Base-by-base conservation (phyloP, 2,113 vertebrate species). In the Neolamprologus toae region DNA sequence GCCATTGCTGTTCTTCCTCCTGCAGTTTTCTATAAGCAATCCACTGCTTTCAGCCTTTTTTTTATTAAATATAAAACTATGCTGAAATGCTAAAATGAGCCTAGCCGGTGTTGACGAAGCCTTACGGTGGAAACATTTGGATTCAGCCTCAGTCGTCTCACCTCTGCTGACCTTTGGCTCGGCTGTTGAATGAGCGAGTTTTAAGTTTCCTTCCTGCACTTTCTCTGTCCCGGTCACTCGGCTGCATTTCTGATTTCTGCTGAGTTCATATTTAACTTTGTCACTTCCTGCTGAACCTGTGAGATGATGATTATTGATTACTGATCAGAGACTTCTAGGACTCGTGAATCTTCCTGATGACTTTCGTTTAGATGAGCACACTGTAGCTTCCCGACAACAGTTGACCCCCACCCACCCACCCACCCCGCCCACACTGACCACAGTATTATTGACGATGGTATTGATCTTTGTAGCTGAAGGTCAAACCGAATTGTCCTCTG, bases 251-350 rank as follows among this genome's bases (percentile, higher is more conserved):
- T 26, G 31, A 45, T 23, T 55, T 84, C 17, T 61, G 55, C 54
- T 23, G n/a, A 73, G 40, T 78, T 84, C 3, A n/a, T 83, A 16
- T 80, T 86, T 17, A 49, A 49, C 55, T 42, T 45, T 45, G 37
- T 21, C 9, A 28, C 35, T 26, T 90, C 23, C 55, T 57, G 51
- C 57, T 84, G 84, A 80, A 16, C 13, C 16, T 45, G 51, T 40
- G 47, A 80, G 55, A 80, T 31, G 54, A 80, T 40, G 23, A 54
- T 13, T 6, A 82, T 55, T 80, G 73, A 80, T 86, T 82, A 76
- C 37, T 63, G 68, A 89, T 89, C 81, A 45, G 35, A 80, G 80
- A 81, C 80, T 76, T 76, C 9, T 49, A 47, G 71, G 71, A 76
- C 71, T 78, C 37, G 71, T 51, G 49, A 82, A 71, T 66, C 63